Base-by-base conservation (phyloP, 2,113 vertebrate species). In the Neolamprologus sp. region DNA sequence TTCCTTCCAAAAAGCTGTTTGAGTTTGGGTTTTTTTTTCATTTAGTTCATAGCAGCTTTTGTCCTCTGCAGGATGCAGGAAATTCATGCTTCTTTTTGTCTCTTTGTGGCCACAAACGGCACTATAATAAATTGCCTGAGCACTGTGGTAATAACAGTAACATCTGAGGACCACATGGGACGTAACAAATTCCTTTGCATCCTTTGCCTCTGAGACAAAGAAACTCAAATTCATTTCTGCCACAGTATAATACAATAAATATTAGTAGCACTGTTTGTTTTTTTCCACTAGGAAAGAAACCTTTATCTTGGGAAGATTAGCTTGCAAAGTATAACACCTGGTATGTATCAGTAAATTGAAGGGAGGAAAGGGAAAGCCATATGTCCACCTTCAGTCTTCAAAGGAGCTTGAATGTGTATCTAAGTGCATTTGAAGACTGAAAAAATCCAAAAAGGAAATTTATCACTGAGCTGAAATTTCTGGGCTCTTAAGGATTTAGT, bases 291-390 rank as follows among this genome's bases (percentile, higher is more conserved):
- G 65, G 60, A 93, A 88, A 82, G 81, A 90, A 90, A 60, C 68
- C 82, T 86, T 92, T 91, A 90, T 92, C 91, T 93, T 60, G 53
- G 82, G 65, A 93, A 87, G 73, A 87, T 51, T 49, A 78, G 90
- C 87, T 88, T 90, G 83, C 89, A 93, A 92, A 92, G 80, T 85
- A 23, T 85, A 95, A 91, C 95, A 95, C 95, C 95, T 96, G 96
- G 94, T 91, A 93, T 94, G 85, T 90, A 95, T 95, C 94, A 95
- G 92, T 94, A 93, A 91, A 95, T 92, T 92, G 90, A 93, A 82
- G 85, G 92, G 80, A 94, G 91, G 88, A 89, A 90, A 93, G 93
- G 86, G 83, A 93, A 94, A 92, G 82, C 94, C 91, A 94, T 91
- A 93, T 95, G 95, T 94, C 86, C 94, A 94, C 75, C 84, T 85